These are phyloP conservation scores for Drosophila kurseongensis DNA, from an alignment of 1,140 invertebrate genomes.

Conservation along the genomic window DNA sequence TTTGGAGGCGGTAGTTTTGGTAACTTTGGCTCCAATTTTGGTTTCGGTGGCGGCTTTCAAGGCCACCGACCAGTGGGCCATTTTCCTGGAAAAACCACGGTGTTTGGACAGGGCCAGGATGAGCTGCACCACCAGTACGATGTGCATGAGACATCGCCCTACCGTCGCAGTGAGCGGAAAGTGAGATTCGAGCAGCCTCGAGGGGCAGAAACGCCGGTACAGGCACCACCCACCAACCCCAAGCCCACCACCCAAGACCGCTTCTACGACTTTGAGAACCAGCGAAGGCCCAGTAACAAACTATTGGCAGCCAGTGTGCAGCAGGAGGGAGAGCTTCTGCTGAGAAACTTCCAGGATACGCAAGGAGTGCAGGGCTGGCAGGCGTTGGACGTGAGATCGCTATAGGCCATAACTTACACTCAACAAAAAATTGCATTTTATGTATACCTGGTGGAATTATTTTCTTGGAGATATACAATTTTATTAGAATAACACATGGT, in stretches of 20 bases:
- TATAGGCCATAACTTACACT: slow-evolving; percentile 26
- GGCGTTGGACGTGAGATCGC: slow-evolving; percentile 69
- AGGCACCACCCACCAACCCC: not conserved
- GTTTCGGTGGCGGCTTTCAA: slow-evolving; percentile 43
- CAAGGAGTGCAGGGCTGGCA: slow-evolving; percentile 70
- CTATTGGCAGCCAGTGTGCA: slow-evolving; percentile 29
- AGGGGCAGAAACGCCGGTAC: slow-evolving; percentile 4
- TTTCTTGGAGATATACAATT: too few relatives aligned
- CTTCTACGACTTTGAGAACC: slow-evolving; percentile 82
- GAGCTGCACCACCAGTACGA: slow-evolving; percentile 74
- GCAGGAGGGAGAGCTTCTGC: slow-evolving; percentile 42
- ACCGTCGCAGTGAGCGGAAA: slow-evolving; percentile 76
- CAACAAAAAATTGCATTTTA: not conserved
- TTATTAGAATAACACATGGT: too few relatives aligned
- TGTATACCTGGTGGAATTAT: not conserved
- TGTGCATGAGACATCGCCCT: slow-evolving; percentile 64
- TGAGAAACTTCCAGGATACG: slow-evolving; percentile 54
- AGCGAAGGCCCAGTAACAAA: slow-evolving; percentile 45
- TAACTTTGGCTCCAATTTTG: slow-evolving; percentile 42
- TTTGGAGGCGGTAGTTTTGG: slow-evolving; percentile 37
- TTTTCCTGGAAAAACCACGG: slow-evolving; percentile 65
- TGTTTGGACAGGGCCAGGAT: slow-evolving; percentile 50
- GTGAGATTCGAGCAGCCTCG: slow-evolving; percentile 69
- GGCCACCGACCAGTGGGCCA: slow-evolving; percentile 55
- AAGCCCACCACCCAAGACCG: slow-evolving; percentile 58